A percentile compares a stretch with the other conserved stretches of the same genome.
phyloP scores from a whole-genome alignment of 2,888 invertebrate genomes.

The Tetragonula carbonaria region DNA sequence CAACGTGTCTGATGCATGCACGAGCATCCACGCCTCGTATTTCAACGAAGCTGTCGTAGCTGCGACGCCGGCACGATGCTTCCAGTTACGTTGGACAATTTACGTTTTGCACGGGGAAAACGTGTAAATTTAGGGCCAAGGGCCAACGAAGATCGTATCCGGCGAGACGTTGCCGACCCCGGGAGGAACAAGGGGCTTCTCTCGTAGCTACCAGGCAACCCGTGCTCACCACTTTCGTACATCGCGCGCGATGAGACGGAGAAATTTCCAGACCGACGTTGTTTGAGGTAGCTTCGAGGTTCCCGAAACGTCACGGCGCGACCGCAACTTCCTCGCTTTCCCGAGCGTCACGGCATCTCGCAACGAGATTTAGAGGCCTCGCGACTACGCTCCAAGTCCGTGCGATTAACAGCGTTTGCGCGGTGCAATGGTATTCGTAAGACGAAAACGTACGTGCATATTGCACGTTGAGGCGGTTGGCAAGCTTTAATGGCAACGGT shows the following conservation, averaged over 20 bases:
- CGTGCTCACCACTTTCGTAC: constrained; percentile 21
- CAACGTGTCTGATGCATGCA: constrained; percentile 63
- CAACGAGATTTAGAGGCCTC: constrained; percentile 28
- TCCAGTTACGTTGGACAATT: constrained; percentile 56
- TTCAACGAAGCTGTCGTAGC: constrained; percentile 55
- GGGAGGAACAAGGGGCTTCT: constrained; percentile 5
- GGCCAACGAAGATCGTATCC: constrained; percentile 29
- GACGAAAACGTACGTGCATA: not conserved
- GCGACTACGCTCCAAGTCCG: not conserved
- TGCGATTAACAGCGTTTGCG: constrained; percentile 39
- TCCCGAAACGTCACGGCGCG: constrained; percentile 10
- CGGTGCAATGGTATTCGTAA: not conserved
- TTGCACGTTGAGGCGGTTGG: not conserved
- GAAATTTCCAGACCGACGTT: constrained; percentile 60
- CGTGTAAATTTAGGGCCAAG: constrained; percentile 56
- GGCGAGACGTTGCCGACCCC: constrained; percentile 39
- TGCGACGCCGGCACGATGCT: constrained; percentile 17
- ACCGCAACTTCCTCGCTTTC: constrained; percentile 52
- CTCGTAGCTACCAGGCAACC: not conserved
- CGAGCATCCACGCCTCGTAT: constrained; percentile 63
- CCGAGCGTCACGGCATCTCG: not conserved
- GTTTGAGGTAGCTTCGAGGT: constrained; percentile 33
- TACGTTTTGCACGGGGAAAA: constrained; percentile 40
- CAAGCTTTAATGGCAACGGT: not conserved
- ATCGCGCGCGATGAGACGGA: constrained; percentile 20